phyloP scores from a whole-genome alignment of 2,113 vertebrate genomes.

The Callorhinus ursinus region DNA sequence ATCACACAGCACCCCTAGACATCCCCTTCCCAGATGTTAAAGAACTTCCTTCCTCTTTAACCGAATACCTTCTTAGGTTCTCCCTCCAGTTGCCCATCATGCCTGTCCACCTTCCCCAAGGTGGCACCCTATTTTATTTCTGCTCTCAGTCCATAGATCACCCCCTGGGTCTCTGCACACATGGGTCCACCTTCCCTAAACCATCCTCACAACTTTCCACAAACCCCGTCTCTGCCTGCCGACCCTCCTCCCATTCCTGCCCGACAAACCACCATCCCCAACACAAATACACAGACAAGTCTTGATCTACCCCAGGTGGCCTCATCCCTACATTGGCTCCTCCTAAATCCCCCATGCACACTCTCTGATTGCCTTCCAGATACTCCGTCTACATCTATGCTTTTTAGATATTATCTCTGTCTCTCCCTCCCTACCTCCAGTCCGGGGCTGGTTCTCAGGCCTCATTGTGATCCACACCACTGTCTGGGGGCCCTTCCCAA shows the following conservation, averaged over 20 bases:
- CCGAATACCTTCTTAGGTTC: no score
- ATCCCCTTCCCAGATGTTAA: neutral
- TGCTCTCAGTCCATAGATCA: neutral
- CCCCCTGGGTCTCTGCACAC: neutral
- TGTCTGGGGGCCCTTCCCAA: neutral
- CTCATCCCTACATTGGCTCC: neutral
- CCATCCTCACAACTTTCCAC: neutral
- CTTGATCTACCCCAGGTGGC: neutral
- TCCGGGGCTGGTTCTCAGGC: neutral
- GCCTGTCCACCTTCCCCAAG: neutral
- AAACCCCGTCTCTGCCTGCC: neutral
- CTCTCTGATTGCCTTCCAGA: neutral
- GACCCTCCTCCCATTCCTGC: neutral
- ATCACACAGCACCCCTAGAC: fast-evolving
- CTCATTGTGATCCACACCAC: neutral
- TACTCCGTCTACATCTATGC: neutral
- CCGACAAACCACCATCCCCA: neutral
- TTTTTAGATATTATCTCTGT: neutral
- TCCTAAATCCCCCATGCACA: neutral
- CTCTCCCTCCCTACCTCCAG: no score
- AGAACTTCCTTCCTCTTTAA: neutral
- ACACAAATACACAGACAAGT: neutral
- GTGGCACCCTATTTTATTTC: neutral
- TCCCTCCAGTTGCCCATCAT: neutral
- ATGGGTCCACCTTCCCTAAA: neutral